Evolutionary conservation across 2,888 invertebrate species (phyloP), one percentile per base, ranked within the genome.

Genomic region (Mimas tiliae): DNA sequence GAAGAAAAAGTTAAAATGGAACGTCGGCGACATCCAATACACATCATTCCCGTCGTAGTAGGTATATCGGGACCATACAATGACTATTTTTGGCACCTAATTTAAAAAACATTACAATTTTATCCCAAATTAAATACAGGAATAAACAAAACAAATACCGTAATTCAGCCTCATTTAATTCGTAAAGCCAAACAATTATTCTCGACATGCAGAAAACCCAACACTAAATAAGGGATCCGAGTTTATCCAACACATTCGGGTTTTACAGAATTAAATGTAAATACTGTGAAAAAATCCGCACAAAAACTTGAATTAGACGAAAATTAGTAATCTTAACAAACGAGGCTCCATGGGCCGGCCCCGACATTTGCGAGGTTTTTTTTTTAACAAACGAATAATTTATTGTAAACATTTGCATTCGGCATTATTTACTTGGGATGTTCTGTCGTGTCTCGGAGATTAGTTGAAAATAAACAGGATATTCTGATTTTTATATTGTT

Each of bases 331-430:
- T 64, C 63, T 64, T 64, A 38, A 64, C 48, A 64, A 64, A 64
- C 34, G 58, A 38, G 42, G 19, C 1, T 14, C 50, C 48, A 51
- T 1, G 51, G 50, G 34, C 63, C 51, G 58, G 34, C 51, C 27
- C 27, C 12, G n/a, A 47, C 27, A n/a, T n/a, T 27, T 47, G 27
- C 51, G 33, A 51, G 19, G 19, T 12, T 63, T 64, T 64, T 63
- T 64, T 64, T 64, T 64, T 34, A 58, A 58, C 58, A 67, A 51
- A 52, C 48, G 48, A 21, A 63, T 62, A 53, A 66, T 68, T 66
- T 65, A 67, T 67, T 65, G 55, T 50, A n/a, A 42, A n/a, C 11
- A 62, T 67, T 69, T 67, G 51, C 51, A 63, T 65, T 27, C 58
- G 48, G 38, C 55, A 65, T 65, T 65, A 65, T 65, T 65, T 65